These are phyloP conservation scores for Ginglymostoma cirratum DNA, from an alignment of 2,113 vertebrate species.

Conservation along the genomic window DNA sequence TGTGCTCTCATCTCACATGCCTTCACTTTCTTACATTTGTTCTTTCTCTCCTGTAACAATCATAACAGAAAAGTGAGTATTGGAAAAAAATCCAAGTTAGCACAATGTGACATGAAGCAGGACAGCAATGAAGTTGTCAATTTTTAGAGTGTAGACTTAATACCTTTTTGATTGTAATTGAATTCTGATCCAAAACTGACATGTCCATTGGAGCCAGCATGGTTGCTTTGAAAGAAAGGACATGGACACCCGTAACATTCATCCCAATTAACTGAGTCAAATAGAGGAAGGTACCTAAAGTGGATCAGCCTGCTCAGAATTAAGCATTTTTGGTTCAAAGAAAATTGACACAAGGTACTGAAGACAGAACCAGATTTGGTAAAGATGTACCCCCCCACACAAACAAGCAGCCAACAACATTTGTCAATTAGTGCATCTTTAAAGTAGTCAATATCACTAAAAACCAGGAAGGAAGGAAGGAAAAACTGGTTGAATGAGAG, in stretches of 20 bases:
- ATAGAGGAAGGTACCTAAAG: not conserved
- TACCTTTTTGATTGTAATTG: not conserved
- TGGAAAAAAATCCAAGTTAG: not conserved
- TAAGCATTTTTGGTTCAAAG: not conserved
- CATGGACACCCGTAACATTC: not conserved
- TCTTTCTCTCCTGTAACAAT: constrained; percentile 30
- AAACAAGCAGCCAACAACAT: not conserved
- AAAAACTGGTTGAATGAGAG: not conserved
- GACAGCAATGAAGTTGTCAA: not conserved
- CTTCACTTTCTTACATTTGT: constrained; percentile 16
- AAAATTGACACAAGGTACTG: not conserved
- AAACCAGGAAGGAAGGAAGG: not conserved
- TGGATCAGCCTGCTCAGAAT: not conserved
- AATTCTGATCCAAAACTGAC: not conserved
- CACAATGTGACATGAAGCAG: not conserved
- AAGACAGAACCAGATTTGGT: not conserved
- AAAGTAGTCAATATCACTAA: not conserved
- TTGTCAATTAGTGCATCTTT: not conserved
- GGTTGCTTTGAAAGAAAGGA: not conserved
- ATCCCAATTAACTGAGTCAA: not conserved
- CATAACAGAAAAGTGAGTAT: constrained; percentile 12
- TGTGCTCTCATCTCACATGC: not conserved
- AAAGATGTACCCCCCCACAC: not conserved
- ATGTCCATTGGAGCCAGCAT: not conserved
- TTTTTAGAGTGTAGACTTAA: not conserved